phyloP scores from a whole-genome alignment of 2,113 vertebrate species.

The Condylura cristata region DNA sequence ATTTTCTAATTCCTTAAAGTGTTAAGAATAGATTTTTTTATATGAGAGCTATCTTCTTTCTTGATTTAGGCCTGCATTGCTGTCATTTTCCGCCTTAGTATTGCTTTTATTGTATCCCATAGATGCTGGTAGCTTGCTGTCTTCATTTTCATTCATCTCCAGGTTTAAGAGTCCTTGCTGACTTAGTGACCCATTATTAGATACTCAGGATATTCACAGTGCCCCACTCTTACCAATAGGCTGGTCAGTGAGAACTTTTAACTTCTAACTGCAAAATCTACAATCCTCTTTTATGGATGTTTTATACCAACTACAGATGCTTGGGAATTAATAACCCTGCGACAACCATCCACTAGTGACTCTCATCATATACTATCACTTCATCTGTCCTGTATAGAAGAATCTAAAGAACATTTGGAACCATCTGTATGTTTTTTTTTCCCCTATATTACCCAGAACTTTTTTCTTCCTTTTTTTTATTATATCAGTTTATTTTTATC shows the following conservation, averaged over 20 bases:
- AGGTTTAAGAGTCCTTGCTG: no score
- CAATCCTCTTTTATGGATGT: neutral
- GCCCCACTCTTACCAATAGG: accelerated
- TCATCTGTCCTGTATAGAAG: neutral
- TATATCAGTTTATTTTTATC: no score
- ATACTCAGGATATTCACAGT: neutral
- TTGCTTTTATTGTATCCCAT: no score
- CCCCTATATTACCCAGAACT: neutral
- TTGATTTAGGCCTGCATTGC: no score
- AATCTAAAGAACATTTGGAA: neutral
- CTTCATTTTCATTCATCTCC: no score
- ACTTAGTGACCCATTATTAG: neutral
- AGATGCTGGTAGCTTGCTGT: no score
- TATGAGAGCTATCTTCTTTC: no score
- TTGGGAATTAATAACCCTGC: neutral
- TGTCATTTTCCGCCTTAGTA: no score
- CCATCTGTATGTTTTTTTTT: no score
- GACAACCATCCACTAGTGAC: neutral
- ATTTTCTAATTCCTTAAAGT: no score
- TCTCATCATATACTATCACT: neutral
- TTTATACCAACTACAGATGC: neutral
- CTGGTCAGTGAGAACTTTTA: neutral
- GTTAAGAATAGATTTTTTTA: no score
- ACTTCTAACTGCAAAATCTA: neutral
- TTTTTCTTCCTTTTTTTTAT: no score